phyloP scores from a whole-genome alignment of 2,797 vertebrate genomes.

The Cyclura pinguis region DNA sequence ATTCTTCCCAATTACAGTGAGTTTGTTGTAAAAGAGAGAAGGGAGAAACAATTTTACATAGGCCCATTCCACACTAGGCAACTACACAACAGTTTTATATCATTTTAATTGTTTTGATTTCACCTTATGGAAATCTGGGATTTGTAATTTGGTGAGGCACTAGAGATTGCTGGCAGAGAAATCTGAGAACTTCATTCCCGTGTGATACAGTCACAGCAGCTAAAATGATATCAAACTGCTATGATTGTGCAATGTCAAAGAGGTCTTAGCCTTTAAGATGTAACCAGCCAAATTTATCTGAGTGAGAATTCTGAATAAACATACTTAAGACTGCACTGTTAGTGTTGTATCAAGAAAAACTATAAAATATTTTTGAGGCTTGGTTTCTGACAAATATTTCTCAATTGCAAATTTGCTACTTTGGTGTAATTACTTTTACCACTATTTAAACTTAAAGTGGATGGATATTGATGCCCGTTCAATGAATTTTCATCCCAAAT shows the following conservation, averaged over 20 bases:
- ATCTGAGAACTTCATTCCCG: too few species aligned
- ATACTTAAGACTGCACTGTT: not conserved
- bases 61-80: too few species aligned
- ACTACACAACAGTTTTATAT: too few species aligned
- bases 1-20: not conserved
- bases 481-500: not conserved
- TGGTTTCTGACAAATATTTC: not conserved
- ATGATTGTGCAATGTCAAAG: too few species aligned
- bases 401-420: not conserved
- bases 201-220: too few species aligned
- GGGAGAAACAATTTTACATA: too few species aligned
- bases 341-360: not conserved
- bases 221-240: too few species aligned
- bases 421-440: not conserved
- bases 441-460: not conserved
- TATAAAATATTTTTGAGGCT: not conserved
- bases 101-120: too few species aligned
- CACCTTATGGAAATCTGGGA: too few species aligned
- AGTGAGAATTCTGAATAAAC: not conserved
- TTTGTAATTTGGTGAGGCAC: too few species aligned
- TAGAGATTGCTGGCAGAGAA: too few species aligned
- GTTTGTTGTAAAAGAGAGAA: not conserved
- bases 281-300: not conserved
- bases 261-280: too few species aligned
- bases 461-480: not conserved